A percentile compares a stretch with the other conserved stretches of the same genome.
These are phyloP conservation scores for Oreochromis niloticus DNA, from an alignment of 2,113 vertebrate genomes.

Conservation along the genomic window DNA sequence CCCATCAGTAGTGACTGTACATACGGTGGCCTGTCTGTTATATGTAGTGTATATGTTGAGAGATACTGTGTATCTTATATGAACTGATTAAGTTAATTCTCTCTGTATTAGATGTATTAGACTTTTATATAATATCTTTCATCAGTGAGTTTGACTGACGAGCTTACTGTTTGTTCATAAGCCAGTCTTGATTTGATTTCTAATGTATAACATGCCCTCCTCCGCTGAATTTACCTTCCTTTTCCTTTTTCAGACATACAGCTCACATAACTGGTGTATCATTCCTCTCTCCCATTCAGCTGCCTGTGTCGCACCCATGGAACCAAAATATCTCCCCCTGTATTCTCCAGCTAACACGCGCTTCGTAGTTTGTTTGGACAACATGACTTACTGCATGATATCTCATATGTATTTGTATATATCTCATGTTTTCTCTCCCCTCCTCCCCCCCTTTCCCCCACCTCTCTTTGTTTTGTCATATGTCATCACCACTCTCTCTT, in stretches of 20 bases:
- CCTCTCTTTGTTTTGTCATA: not conserved
- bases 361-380: slow-evolving; percentile 52
- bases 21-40: not conserved
- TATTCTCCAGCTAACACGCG: slow-evolving; percentile 29
- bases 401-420: slow-evolving; percentile 61
- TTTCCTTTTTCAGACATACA: slow-evolving; percentile 25
- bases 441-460: not conserved
- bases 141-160: not conserved
- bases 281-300: slow-evolving; percentile 49
- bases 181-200: not conserved
- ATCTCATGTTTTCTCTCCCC: slow-evolving; percentile 37
- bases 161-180: not conserved
- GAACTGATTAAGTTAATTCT: not conserved
- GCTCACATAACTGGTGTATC: slow-evolving; percentile 37
- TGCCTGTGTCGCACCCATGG: slow-evolving; percentile 33
- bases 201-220: slow-evolving; percentile 6
- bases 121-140: not conserved
- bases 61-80: not conserved
- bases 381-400: slow-evolving; percentile 66
- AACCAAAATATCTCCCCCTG: slow-evolving; percentile 18
- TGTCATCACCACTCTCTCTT: not conserved
- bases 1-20: not conserved
- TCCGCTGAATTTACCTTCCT: slow-evolving; percentile 6
- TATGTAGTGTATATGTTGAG: not conserved
- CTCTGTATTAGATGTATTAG: not conserved